phyloP scores from a whole-genome alignment of 2,797 vertebrate genomes.

The Pitangus sulphuratus region DNA sequence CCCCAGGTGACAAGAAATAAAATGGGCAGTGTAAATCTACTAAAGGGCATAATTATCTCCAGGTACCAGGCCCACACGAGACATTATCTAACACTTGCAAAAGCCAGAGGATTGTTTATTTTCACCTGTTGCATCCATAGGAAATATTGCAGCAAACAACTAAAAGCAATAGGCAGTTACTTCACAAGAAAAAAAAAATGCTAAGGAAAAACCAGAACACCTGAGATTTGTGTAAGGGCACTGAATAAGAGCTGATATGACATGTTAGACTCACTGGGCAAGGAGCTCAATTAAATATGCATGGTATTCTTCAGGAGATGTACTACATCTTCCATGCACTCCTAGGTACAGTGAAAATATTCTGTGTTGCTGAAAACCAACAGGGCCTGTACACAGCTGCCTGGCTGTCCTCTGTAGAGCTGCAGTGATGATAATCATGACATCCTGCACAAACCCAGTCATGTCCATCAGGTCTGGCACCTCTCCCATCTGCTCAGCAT shows the following conservation, averaged over 20 bases:
- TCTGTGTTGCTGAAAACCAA: background rate
- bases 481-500: background rate
- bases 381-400: background rate
- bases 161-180: background rate
- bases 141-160: background rate
- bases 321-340: background rate
- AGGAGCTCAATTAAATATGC: background rate
- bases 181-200: background rate
- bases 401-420: background rate
- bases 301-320: background rate
- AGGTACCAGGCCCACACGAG: background rate
- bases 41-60: constrained; percentile 36
- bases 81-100: background rate
- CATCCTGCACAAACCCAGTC: background rate
- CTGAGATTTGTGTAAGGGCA: background rate
- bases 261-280: background rate
- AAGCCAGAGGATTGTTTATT: background rate
- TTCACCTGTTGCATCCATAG: background rate
- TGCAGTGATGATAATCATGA: background rate
- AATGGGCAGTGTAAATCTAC: constrained; percentile 9
- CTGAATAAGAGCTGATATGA: background rate
- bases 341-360: background rate
- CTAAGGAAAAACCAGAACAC: fast-evolving
- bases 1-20: background rate
- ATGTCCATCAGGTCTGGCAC: background rate